Percentiles rank a stretch among this genome's conserved stretches.
Conservation (phyloP, 2,113 vertebrate species). For the Grallaria varia region DNA sequence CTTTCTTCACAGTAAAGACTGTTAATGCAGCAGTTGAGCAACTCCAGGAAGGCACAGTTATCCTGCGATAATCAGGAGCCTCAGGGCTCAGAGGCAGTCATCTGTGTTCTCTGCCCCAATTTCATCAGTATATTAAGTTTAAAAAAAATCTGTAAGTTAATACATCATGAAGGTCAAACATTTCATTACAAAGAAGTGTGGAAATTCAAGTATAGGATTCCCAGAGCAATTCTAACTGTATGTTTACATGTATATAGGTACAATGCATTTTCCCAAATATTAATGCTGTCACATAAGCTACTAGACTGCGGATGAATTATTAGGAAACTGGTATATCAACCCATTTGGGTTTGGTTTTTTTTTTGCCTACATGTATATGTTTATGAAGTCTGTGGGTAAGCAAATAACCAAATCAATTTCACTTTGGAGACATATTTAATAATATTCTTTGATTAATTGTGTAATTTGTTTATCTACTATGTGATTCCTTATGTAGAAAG, state of each 20-base stretch:
- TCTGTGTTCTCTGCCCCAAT: slow-evolving; percentile 58
- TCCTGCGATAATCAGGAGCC: slow-evolving; percentile 64
- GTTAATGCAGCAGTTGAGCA: slow-evolving; percentile 62
- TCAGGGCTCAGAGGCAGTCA: slow-evolving; percentile 63
- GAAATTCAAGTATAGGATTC: slow-evolving; percentile 33
- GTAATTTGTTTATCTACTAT: background rate
- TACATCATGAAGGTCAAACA: slow-evolving; percentile 53
- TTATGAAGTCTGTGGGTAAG: background rate
- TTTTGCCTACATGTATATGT: background rate
- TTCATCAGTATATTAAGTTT: slow-evolving; percentile 45
- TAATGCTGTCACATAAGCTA: background rate
- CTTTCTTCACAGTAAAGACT: slow-evolving; percentile 57
- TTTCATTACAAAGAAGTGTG: slow-evolving; percentile 15
- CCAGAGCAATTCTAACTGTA: background rate
- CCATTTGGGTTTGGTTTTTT: background rate
- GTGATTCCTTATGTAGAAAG: background rate
- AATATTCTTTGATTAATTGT: background rate
- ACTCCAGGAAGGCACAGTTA: slow-evolving; percentile 57
- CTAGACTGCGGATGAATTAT: background rate
- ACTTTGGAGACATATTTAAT: background rate
- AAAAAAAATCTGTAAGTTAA: slow-evolving; percentile 28
- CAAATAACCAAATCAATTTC: background rate
- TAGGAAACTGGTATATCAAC: background rate
- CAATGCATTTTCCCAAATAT: background rate
- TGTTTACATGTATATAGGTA: background rate